Evolutionary conservation across 1,140 invertebrate species (phyloP).

Genomic region (Macrobrachium nipponense): DNA sequence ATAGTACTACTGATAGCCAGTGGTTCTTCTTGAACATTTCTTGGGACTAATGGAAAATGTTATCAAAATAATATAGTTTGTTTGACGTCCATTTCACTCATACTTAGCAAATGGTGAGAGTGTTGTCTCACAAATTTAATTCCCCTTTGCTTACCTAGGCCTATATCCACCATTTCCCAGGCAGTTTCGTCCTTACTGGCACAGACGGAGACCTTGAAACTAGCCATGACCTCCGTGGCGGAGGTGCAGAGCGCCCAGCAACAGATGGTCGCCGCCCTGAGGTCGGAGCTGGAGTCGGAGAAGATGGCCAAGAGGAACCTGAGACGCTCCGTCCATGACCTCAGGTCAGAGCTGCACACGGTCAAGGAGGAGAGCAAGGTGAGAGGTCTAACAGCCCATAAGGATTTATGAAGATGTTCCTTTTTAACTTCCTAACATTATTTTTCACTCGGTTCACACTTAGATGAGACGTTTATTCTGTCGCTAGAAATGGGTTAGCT

Average conservation of each 20-base stretch:
- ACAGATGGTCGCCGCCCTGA: not conserved
- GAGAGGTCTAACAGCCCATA: not conserved
- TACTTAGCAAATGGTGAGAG: too few species aligned
- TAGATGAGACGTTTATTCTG: too few species aligned
- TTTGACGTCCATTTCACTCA: too few species aligned
- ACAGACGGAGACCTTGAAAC: constrained; percentile 11
- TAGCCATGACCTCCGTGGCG: constrained; percentile 5
- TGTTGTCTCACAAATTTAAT: not conserved
- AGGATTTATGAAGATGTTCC: not conserved
- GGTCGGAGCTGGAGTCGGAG: constrained; percentile 7
- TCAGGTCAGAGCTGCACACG: constrained; percentile 6
- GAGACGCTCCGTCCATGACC: constrained; percentile 16
- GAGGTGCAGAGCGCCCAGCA: constrained; percentile 3
- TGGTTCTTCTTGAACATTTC: too few species aligned
- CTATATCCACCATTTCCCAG: not conserved
- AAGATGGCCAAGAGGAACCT: not conserved
- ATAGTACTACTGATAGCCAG: too few species aligned
- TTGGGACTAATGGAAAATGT: too few species aligned
- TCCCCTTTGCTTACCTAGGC: not conserved
- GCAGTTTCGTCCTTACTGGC: constrained; percentile 3
- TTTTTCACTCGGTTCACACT: too few species aligned
- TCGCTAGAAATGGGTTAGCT: too few species aligned
- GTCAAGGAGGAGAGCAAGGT: constrained; percentile 28
- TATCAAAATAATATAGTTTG: not conserved
- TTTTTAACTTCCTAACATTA: too few species aligned